Conservation (phyloP, 2,113 vertebrate species). For the Archilochus colubris region DNA sequence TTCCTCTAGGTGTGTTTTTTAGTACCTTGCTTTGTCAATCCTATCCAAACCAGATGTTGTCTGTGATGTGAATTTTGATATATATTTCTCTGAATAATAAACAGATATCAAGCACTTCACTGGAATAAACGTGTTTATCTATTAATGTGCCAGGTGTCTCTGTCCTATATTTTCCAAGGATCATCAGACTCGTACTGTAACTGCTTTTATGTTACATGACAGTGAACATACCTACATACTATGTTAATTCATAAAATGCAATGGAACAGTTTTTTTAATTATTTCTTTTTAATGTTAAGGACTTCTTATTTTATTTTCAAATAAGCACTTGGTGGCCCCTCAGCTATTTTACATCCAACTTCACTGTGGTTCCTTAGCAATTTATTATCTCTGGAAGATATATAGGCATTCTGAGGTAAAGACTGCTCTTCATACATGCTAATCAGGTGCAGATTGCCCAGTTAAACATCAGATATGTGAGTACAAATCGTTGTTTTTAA, state of each 20-base stretch:
- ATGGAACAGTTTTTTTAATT: not conserved
- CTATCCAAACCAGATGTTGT: not conserved
- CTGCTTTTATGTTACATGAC: not conserved
- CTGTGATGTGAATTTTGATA: not conserved
- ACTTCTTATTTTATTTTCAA: not conserved
- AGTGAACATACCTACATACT: not conserved
- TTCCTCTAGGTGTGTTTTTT: not conserved
- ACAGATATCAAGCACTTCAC: not conserved
- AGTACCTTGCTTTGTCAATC: not conserved
- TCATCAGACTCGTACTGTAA: not conserved
- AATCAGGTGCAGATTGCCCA: not conserved
- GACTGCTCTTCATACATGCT: not conserved
- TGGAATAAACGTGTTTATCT: not conserved
- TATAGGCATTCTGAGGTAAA: rapidly evolving
- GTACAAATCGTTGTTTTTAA: not conserved
- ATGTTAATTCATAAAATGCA: not conserved
- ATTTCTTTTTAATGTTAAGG: not conserved
- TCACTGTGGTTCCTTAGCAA: not conserved
- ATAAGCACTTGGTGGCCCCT: not conserved
- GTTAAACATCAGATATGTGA: not conserved
- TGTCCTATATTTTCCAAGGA: not conserved
- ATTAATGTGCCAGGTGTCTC: not conserved
- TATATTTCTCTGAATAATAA: not conserved
- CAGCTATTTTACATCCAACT: not conserved
- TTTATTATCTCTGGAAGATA: not conserved